Evolutionary conservation across 1,140 invertebrate genomes (phyloP), one percentile per base, ranked within the genome.

Genomic region (Diorhabda sublineata): DNA sequence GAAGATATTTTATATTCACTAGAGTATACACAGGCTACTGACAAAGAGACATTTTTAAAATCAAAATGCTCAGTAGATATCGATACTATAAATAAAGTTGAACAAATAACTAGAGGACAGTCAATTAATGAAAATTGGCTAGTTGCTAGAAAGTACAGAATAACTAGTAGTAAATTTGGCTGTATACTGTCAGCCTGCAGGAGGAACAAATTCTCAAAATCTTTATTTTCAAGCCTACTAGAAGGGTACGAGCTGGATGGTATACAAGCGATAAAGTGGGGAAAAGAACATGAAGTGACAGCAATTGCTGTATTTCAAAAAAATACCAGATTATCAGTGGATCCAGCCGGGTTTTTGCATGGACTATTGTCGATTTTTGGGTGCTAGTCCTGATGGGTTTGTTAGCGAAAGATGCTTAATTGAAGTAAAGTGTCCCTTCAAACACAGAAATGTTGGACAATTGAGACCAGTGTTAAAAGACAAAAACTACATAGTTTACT

Each of bases 111-210:
- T 58, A 26, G 64, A 26, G 70, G 70, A 7, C 67, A 71, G 56
- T 7, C 8, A 11, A 59, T 11, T 9, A 71, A 71, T 69, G 58
- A 69, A 62, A 57, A 61, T 59, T 71, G 70, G 67, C 45, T 71
- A 5, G 45, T 71, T 41, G 60, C 52, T 43, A 2, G 61, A 41
- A 71, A 71, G 26, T 9, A 58, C 42, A 71, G 67, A 58, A 6
- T 69, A 44, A 71, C 70, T 6, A 57, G 26, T 11, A 71, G 58
- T 44, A 66, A 71, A 58, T 71, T 71, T 71, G 70, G 67, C 42
- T 3, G n/a, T 7, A 66, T 71, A 4, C 44, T 71, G 42, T 3
- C 26, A 45, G 66, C 70, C 11, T 71, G 70, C 45, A 59, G 52
- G 56, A 63, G 66, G 44, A 61, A 57, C 56, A 64, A 58, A 61